Conservation (phyloP, 1,140 invertebrate species). For the Drepana arcuata region DNA sequence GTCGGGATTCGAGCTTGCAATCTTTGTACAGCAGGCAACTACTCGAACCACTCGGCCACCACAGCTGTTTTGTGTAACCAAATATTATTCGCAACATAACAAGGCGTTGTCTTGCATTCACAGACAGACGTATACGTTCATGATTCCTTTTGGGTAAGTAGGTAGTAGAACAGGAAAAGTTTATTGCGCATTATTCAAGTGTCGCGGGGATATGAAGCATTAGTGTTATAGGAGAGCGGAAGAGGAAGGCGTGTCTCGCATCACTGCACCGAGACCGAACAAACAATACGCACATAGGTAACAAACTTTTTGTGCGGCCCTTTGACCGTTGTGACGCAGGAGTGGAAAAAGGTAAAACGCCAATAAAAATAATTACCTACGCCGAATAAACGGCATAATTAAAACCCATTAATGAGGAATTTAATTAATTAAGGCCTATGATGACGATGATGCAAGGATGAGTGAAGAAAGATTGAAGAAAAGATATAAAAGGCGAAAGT, state of each 20-base stretch:
- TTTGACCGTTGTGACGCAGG: conserved; percentile 30
- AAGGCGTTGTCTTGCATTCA: background rate
- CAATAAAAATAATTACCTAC: conserved; percentile 15
- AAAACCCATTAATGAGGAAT: background rate
- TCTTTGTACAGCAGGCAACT: no score
- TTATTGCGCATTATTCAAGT: conserved; percentile 17
- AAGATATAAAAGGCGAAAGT: background rate
- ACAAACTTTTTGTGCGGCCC: conserved; percentile 40
- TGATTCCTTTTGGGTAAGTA: conserved; percentile 2
- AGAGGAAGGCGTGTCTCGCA: conserved; percentile 35
- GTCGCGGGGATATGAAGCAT: conserved; percentile 18
- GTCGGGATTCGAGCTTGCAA: no score
- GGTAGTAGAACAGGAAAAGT: conserved; percentile 8
- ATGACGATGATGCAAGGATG: conserved; percentile 7
- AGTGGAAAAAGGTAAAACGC: conserved; percentile 12
- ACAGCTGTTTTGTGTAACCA: background rate
- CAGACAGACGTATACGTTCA: no score
- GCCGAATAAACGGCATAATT: conserved; percentile 2
- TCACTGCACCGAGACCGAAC: conserved; percentile 23
- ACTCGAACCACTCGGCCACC: no score
- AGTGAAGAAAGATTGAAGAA: background rate
- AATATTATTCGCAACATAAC: background rate
- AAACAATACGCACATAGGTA: conserved; percentile 37
- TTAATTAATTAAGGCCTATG: conserved; percentile 8
- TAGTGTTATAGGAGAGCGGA: conserved; percentile 22